Percentiles rank a stretch among this genome's conserved stretches.
These are phyloP conservation scores for Archivesica marissinica DNA, from an alignment of 1,140 invertebrate genomes.

Conservation along the genomic window DNA sequence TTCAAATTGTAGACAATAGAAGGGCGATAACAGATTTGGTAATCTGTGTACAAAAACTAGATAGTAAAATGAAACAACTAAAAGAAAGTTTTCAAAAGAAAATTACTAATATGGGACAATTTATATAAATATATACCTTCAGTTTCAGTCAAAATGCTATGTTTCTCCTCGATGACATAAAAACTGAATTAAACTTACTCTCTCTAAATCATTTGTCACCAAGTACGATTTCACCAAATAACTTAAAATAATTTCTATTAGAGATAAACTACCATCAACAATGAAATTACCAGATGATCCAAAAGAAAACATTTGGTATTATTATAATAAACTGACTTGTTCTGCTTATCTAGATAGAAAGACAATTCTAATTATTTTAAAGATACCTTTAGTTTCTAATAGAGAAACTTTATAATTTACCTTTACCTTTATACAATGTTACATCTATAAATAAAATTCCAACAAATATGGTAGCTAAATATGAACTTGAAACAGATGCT, in stretches of 20 bases:
- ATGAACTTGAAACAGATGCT: not conserved
- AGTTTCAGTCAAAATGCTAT: not conserved
- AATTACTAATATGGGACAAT: slow-evolving; percentile 10
- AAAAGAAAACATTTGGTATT: slow-evolving; percentile 37
- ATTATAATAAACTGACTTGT: slow-evolving; percentile 45
- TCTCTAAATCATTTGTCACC: slow-evolving; percentile 45
- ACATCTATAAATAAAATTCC: too few relatives aligned
- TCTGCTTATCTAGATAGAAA: not conserved
- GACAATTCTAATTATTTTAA: not conserved
- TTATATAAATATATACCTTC: slow-evolving; percentile 13
- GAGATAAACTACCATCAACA: slow-evolving; percentile 28
- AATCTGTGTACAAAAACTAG: not conserved
- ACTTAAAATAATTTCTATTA: slow-evolving; percentile 22
- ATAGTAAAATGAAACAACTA: not conserved
- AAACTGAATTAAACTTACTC: slow-evolving; percentile 46
- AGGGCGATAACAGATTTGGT: slow-evolving; percentile 35
- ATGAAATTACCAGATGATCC: slow-evolving; percentile 32
- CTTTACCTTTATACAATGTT: not conserved
- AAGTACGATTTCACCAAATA: slow-evolving; percentile 17
- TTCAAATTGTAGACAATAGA: slow-evolving; percentile 40
- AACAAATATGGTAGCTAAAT: not conserved
- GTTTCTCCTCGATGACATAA: slow-evolving; percentile 16
- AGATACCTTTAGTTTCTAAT: not conserved
- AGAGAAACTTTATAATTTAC: not conserved
- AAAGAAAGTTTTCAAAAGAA: not conserved